Conservation (phyloP, 2,797 vertebrate species). For the Pantherophis vulpinus region DNA sequence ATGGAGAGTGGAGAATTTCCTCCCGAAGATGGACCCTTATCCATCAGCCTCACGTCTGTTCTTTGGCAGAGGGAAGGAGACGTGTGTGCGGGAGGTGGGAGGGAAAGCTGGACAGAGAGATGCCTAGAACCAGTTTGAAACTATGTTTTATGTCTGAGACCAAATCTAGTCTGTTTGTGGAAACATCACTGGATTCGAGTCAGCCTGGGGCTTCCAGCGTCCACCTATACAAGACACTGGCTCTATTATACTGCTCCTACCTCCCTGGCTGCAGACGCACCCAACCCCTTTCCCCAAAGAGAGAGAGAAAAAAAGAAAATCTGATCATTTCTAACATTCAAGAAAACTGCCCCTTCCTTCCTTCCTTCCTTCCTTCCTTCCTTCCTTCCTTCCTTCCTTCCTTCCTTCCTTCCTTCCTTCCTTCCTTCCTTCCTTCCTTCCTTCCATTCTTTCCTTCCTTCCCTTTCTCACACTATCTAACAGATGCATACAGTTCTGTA, state of each 20-base stretch:
- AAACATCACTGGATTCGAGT: neutral
- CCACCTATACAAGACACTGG: constrained; percentile 9
- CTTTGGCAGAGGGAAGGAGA: neutral
- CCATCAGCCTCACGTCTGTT: neutral
- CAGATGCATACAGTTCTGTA: neutral
- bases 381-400: neutral
- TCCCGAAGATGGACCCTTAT: neutral
- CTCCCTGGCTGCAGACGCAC: constrained; percentile 32
- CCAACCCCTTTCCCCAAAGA: constrained; percentile 5
- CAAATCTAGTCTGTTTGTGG: neutral
- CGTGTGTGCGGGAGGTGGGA: neutral
- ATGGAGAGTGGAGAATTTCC: neutral
- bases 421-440: neutral
- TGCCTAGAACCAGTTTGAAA: neutral
- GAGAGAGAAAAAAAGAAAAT: neutral
- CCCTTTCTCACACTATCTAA: neutral
- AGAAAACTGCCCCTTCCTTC: neutral
- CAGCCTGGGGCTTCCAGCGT: neutral
- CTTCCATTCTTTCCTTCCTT: neutral
- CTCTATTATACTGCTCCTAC: constrained; percentile 25
- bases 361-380: neutral
- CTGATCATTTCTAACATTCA: constrained; percentile 28
- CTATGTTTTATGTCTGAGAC: neutral
- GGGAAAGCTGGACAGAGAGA: neutral
- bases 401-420: too few species aligned